Conservation (phyloP, 2,113 vertebrate species). For the Tragelaphus imberbis region DNA sequence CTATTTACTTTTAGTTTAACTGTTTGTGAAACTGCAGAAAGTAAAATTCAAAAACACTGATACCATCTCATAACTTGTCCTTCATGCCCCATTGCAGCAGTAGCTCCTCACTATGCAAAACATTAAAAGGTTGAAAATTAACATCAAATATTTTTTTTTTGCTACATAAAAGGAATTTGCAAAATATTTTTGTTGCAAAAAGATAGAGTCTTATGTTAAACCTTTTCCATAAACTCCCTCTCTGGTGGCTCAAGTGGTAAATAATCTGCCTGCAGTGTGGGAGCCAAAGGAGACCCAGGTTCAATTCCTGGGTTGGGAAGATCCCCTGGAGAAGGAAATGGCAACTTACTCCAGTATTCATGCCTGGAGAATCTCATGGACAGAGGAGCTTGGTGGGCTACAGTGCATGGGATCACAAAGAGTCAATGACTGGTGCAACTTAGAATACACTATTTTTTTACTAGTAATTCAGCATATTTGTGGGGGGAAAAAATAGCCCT, state of each 20-base stretch:
- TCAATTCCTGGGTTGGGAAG: not conserved
- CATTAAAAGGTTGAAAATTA: not conserved
- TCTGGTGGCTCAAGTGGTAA: not conserved
- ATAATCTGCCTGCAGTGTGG: not conserved
- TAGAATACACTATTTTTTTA: not conserved
- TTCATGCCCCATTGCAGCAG: not conserved
- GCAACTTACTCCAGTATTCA: not conserved
- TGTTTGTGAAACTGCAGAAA: not conserved
- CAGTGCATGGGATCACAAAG: not conserved
- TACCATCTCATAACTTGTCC: not conserved
- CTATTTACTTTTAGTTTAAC: not conserved
- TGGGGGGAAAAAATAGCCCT: rapidly evolving
- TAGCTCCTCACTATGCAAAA: not conserved
- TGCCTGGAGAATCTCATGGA: not conserved
- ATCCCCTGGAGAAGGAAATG: not conserved
- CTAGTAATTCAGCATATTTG: not conserved
- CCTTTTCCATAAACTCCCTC: not conserved
- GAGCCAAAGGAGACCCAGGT: not conserved
- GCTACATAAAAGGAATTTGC: not conserved
- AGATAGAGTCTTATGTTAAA: not conserved
- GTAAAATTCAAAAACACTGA: not conserved
- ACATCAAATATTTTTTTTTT: not conserved
- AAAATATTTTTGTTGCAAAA: not conserved
- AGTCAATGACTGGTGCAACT: not conserved
- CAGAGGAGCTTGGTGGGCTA: not conserved